Evolutionary conservation across 2,113 vertebrate genomes (phyloP).

Genomic region (Sceloporus undulatus): DNA sequence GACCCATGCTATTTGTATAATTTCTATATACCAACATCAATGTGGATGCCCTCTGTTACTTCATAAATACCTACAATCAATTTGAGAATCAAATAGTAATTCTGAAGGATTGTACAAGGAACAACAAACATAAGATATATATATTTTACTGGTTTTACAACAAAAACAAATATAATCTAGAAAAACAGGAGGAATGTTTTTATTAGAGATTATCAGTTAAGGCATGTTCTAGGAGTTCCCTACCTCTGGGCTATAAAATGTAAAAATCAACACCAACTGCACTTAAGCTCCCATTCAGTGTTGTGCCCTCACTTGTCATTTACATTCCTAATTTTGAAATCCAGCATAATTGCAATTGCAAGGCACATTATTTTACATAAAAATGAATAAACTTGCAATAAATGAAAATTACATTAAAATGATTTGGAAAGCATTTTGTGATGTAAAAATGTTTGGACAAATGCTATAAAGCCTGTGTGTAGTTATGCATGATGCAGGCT

Average conservation of each 20-base stretch:
- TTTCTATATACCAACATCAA: neutral
- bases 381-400: neutral
- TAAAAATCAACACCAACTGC: neutral
- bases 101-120: neutral
- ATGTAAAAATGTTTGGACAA: slow-evolving; percentile 6
- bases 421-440: slow-evolving; percentile 8
- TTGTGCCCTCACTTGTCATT: slow-evolving; percentile 43
- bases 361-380: neutral
- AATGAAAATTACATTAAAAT: slow-evolving; percentile 14
- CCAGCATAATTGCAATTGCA: slow-evolving; percentile 19
- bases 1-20: neutral
- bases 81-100: neutral
- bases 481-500: slow-evolving; percentile 36
- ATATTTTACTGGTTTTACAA: neutral
- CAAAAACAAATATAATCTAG: neutral
- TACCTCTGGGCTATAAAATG: neutral
- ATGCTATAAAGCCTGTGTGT: slow-evolving; percentile 37
- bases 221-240: neutral
- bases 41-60: neutral
- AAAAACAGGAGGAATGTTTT: neutral
- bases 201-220: neutral
- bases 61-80: neutral
- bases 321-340: slow-evolving; percentile 36
- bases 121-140: neutral
- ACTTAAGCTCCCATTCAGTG: slow-evolving; percentile 36